These are phyloP conservation scores for Eustalomyia histrio DNA, from an alignment of 2,888 invertebrate species.

Conservation along the genomic window DNA sequence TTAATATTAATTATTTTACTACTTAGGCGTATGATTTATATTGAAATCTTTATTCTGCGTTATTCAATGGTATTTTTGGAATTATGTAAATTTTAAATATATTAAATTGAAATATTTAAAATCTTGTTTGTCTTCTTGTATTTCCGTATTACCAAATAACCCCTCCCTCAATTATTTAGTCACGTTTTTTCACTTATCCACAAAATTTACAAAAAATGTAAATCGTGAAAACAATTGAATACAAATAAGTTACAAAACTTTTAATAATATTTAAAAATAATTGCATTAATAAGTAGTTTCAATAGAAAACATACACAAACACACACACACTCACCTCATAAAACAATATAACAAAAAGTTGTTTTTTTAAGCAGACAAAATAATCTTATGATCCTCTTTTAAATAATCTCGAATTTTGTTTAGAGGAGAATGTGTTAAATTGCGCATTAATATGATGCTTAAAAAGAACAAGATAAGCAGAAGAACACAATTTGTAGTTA, in stretches of 20 bases:
- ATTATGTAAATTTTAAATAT: too few relatives aligned
- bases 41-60: too few relatives aligned
- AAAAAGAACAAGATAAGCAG: not conserved
- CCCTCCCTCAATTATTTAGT: not conserved
- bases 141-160: too few relatives aligned
- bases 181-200: constrained; percentile 32
- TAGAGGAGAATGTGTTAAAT: not conserved
- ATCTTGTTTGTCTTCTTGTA: too few relatives aligned
- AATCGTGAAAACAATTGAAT: constrained; percentile 43
- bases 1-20: too few relatives aligned
- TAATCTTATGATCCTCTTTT: not conserved
- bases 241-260: constrained; percentile 2
- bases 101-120: too few relatives aligned
- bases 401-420: not conserved
- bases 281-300: not conserved
- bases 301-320: not conserved
- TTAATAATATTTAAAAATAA: not conserved
- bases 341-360: not conserved
- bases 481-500: not conserved
- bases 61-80: too few relatives aligned
- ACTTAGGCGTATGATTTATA: too few relatives aligned
- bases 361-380: not conserved
- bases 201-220: not conserved
- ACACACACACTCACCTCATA: not conserved
- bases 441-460: not conserved